These are phyloP conservation scores for Drosophila paulistorum DNA, from an alignment of 1,140 invertebrate genomes.

Conservation along the genomic window DNA sequence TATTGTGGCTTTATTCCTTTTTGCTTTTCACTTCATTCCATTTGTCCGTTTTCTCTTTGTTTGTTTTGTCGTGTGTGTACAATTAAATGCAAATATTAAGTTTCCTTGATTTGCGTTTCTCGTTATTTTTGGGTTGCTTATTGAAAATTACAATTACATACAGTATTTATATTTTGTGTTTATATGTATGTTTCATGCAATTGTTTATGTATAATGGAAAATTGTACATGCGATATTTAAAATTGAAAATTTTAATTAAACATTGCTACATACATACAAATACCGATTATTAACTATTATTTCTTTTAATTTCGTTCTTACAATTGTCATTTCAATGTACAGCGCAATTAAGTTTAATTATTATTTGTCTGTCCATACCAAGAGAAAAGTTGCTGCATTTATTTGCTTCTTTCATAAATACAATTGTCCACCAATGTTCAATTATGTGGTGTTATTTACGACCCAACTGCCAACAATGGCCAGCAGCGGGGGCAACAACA, in stretches of 20 bases:
- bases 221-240: slow-evolving; percentile 62
- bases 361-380: slow-evolving; percentile 60
- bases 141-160: slow-evolving; percentile 15
- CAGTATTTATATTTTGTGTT: slow-evolving; percentile 23
- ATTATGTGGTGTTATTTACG: slow-evolving; percentile 71
- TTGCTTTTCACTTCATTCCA: slow-evolving; percentile 49
- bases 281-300: slow-evolving; percentile 48
- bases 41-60: slow-evolving; percentile 15
- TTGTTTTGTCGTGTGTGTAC: slow-evolving; percentile 32
- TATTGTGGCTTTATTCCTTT: slow-evolving; percentile 49
- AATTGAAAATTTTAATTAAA: slow-evolving; percentile 52
- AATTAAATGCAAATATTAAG: slow-evolving; percentile 78
- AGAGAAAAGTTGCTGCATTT: slow-evolving; percentile 37
- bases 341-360: slow-evolving; percentile 76
- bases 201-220: slow-evolving; percentile 32
- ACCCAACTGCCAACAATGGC: slow-evolving; percentile 37
- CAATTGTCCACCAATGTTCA: slow-evolving; percentile 42
- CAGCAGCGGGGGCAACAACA: slow-evolving; percentile 35
- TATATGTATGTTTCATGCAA: slow-evolving; percentile 28
- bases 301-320: slow-evolving; percentile 32
- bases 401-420: slow-evolving; percentile 21
- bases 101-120: slow-evolving; percentile 40
- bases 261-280: slow-evolving; percentile 41
- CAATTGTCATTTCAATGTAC: slow-evolving; percentile 65
- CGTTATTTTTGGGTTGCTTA: slow-evolving; percentile 38